Base-by-base conservation (phyloP, 1,140 invertebrate species). In the Diuraphis noxia region DNA sequence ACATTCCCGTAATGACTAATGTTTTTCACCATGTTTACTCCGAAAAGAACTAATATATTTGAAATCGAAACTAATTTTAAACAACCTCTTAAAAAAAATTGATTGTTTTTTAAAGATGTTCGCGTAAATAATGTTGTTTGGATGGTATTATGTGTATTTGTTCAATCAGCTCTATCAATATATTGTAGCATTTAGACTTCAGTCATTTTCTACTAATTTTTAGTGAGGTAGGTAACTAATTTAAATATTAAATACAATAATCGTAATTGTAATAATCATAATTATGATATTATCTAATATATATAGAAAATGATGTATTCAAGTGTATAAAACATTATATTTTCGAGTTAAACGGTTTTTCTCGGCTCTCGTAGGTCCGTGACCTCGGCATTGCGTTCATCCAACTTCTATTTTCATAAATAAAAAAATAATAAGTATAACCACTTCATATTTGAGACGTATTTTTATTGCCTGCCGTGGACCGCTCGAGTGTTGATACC, bases 401-500 rank as follows among this genome's bases (percentile, higher is more conserved):
- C 79, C 40, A 81, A 81, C 40, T 81, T 81, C 36, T 40, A 81
- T 81, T 81, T 81, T 79, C 72, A 79, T 36, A 79, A 77, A 63
- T 63, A 63, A 63, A 63, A 63, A 72, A 72, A 63, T 63, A 63
- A 63, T n/a, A 63, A 72, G 34, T 1, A 13, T 10, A 72, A 79
- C 72, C 72, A 79, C 72, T 79, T 79, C n/a, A 79, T 79, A 79
- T 79, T 79, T 79, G 79, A 82, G 25, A 82, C 23, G 79, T 38
- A 41, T 82, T 82, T 82, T 82, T 82, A 82, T 82, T 25, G 23
- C 79, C 38, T 40, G 79, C 38, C 23, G 4, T 38, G 36, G 79
- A n/a, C 36, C 72, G 38, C 41, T 40, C 30, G 79, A 38, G 38
- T 25, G 79, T 38, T 13, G 4, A 19, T 40, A n/a, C n/a, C n/a